Percentiles rank a stretch among this genome's conserved stretches.
These are phyloP conservation scores for Eubasilissa regina DNA, from an alignment of 1,140 invertebrate species.

Conservation along the genomic window DNA sequence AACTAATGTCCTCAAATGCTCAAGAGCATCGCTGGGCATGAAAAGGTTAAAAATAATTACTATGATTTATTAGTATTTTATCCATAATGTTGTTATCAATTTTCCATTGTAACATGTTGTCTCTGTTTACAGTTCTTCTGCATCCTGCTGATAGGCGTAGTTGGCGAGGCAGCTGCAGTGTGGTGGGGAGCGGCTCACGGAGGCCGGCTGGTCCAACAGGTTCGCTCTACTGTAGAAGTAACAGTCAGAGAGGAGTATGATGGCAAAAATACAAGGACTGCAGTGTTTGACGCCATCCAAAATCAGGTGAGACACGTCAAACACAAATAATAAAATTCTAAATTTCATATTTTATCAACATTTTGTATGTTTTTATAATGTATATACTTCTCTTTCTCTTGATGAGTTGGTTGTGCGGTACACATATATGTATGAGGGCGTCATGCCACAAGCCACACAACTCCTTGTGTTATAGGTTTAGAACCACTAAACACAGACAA, in stretches of 20 bases:
- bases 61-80: background rate
- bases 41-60: background rate
- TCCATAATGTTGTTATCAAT: too few species aligned
- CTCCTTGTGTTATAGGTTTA: too few species aligned
- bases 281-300: conserved; percentile 82
- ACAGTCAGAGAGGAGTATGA: conserved; percentile 82
- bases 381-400: too few species aligned
- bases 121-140: conserved; percentile 78
- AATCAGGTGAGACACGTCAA: conserved; percentile 68
- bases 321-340: background rate
- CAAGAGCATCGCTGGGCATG: too few species aligned
- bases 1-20: too few species aligned
- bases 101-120: background rate
- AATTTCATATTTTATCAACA: background rate
- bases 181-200: conserved; percentile 82
- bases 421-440: too few species aligned
- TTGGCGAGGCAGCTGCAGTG: conserved; percentile 83
- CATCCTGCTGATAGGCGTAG: conserved; percentile 82
- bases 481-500: too few species aligned
- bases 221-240: conserved; percentile 75
- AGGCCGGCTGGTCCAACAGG: conserved; percentile 77
- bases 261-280: conserved; percentile 74
- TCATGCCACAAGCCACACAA: too few species aligned
- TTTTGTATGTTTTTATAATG: background rate
- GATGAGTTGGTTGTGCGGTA: too few species aligned